Conservation (phyloP, 2,113 vertebrate species). For the Rhinolophus sinicus region DNA sequence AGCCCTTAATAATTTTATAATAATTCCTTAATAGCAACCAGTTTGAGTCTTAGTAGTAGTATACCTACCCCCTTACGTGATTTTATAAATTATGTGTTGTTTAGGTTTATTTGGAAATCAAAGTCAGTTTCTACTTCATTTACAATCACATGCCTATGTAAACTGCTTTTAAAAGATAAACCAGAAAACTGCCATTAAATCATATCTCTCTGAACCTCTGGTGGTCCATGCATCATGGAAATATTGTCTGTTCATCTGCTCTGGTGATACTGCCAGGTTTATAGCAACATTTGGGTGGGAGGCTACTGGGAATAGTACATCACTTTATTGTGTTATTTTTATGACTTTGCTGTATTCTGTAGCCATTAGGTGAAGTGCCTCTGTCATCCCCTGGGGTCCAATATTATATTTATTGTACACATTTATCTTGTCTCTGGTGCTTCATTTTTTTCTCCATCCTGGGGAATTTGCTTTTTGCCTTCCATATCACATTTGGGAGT, state of each 20-base stretch:
- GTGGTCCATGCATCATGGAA: neutral
- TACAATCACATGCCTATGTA: neutral
- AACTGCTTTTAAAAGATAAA: conserved; percentile 24
- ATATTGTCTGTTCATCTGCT: neutral
- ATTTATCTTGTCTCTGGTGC: conserved; percentile 8
- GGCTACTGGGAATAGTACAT: neutral
- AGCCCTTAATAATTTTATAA: neutral
- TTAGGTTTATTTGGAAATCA: neutral
- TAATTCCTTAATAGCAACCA: neutral
- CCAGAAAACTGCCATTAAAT: neutral
- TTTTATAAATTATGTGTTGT: neutral
- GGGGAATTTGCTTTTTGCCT: neutral
- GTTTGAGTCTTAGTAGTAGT: neutral
- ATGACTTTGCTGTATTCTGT: neutral
- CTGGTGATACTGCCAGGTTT: neutral
- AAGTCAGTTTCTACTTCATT: neutral
- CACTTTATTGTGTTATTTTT: neutral
- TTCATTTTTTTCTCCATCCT: neutral
- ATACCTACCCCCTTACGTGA: neutral
- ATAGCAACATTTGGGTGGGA: neutral
- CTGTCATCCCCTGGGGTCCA: neutral
- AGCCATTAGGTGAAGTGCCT: neutral
- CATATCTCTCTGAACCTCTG: neutral
- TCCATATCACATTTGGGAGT: neutral
- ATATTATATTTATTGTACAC: neutral